phyloP scores from a whole-genome alignment of 2,888 invertebrate species.

The Nezara viridula region DNA sequence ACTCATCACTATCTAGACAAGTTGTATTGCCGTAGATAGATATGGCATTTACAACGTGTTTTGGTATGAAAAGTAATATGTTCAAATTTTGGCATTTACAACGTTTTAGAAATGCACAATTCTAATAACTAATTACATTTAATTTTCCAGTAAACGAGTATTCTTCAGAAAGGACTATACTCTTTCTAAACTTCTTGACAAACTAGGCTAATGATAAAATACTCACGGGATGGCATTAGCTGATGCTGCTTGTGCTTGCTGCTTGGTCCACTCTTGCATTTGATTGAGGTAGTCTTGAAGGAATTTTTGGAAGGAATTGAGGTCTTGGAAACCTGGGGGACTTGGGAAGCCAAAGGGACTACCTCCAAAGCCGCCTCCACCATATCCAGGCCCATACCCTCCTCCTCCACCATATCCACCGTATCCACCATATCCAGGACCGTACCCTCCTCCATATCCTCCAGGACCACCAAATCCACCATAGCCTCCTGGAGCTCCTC shows the following conservation, averaged over 20 bases:
- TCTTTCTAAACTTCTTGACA: not conserved
- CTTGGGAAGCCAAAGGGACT: not conserved
- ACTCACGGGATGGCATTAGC: constrained; percentile 54
- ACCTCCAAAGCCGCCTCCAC: not conserved
- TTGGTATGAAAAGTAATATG: too few species aligned
- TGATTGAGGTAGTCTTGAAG: constrained; percentile 45
- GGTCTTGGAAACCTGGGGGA: not conserved
- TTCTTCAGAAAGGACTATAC: too few species aligned
- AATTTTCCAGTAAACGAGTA: too few species aligned
- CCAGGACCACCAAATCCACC: not conserved
- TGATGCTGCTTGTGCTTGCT: constrained; percentile 47
- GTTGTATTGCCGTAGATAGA: too few species aligned
- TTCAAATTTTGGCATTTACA: too few species aligned
- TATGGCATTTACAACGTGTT: too few species aligned
- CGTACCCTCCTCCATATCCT: constrained; percentile 12
- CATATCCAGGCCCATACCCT: not conserved
- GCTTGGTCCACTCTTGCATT: constrained; percentile 50
- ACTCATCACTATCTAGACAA: too few species aligned
- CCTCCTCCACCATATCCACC: constrained; percentile 3
- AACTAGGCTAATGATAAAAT: not conserved
- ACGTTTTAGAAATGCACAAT: too few species aligned
- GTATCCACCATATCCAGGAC: not conserved
- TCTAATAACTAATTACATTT: too few species aligned
- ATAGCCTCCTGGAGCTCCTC: not conserved
- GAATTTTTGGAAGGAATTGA: constrained; percentile 51